Evolutionary conservation across 2,797 vertebrate species (phyloP), one percentile per base, ranked within the genome.

Genomic region (Iguana delicatissima): DNA sequence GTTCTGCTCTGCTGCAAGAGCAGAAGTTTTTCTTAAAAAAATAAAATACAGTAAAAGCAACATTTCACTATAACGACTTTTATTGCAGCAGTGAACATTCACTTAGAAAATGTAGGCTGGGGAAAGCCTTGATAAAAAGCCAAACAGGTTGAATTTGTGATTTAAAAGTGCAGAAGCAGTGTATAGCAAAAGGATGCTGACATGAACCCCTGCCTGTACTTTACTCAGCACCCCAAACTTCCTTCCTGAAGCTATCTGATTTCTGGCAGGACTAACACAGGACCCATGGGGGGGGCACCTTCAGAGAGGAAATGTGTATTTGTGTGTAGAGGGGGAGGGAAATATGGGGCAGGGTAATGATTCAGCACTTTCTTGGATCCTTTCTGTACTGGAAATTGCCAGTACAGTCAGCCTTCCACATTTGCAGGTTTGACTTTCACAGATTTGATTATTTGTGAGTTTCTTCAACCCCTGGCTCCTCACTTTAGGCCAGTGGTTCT

Each of bases 91-190:
- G 50, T 72, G 55, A 72, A 81, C 8, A 6, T 57, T 81, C 64
- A 81, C 6, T 81, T 80, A 57, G 52, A 90, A 86, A 59, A 80
- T 72, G 29, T 67, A 35, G 84, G 50, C 52, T 80, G 32, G 80
- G 57, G 50, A 29, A 77, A 84, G 50, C 26, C 14, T 64, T 85
- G 76, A 46, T 42, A 50, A 42, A 72, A 80, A 85, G 29, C 9
- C 52, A 89, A 20, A n/a, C 13, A 46, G 57, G 6, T 1, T 64
- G 69, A 50, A 46, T 24, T 20, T 32, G 62, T 35, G 32, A 74
- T 76, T 83, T 62, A 74, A 62, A 64, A 72, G 81, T 62, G 52
- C 38, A 26, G 20, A n/a, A 42, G 80, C 14, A 72, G 42, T n/a
- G 6, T 32, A 29, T 55, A 20, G 16, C 9, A 85, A 73, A 62